These are phyloP conservation scores for Tauraco hartlaubi DNA, from an alignment of 2,797 vertebrate species.

Conservation along the genomic window DNA sequence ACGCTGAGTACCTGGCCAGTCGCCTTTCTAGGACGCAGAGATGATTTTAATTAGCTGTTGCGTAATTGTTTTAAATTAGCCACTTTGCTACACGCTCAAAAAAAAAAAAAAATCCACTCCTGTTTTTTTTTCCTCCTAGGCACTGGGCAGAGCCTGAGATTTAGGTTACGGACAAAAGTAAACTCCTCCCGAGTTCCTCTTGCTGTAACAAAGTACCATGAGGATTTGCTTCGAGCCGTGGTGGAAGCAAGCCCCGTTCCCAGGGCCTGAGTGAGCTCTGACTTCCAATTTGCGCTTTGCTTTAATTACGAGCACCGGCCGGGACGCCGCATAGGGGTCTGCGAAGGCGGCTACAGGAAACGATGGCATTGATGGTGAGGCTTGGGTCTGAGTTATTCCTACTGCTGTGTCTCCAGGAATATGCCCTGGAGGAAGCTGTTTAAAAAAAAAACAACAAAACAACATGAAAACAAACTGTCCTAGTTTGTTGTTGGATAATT, in stretches of 20 bases:
- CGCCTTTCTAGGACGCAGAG: constrained; percentile 65
- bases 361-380: fast-evolving
- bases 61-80: constrained; percentile 80
- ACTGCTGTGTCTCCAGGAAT: not conserved
- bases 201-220: not conserved
- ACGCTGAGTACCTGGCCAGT: constrained; percentile 62
- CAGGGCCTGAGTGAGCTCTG: not conserved
- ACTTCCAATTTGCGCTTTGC: not conserved
- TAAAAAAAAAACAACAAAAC: not conserved
- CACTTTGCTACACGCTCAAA: constrained; percentile 28
- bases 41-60: constrained; percentile 80
- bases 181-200: not conserved
- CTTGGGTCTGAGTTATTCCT: not conserved
- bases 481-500: not conserved
- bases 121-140: not conserved
- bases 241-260: not conserved
- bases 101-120: not conserved
- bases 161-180: not conserved
- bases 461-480: not conserved
- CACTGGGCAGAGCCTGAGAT: not conserved
- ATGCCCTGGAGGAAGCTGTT: not conserved
- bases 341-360: not conserved
- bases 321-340: fast-evolving
- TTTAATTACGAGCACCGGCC: not conserved
- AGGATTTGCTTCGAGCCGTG: not conserved